Evolutionary conservation across 2,113 vertebrate species (phyloP).

Genomic region (Psophia crepitans): DNA sequence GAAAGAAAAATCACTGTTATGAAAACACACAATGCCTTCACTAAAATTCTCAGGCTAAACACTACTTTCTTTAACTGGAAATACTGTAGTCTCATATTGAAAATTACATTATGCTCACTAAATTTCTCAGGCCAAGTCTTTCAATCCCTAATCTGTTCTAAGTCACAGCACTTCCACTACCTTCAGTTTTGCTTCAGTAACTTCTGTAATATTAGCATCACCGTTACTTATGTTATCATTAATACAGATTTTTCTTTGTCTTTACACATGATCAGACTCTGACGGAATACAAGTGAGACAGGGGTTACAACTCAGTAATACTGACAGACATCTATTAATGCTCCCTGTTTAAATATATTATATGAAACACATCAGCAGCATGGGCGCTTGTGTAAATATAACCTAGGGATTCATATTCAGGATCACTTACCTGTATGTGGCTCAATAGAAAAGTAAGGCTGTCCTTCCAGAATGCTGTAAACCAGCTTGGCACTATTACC

Average conservation of each 20-base stretch:
- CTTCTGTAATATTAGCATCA: not conserved
- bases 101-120: not conserved
- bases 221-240: not conserved
- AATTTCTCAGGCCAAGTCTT: not conserved
- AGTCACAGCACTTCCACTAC: not conserved
- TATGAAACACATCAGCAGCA: not conserved
- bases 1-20: not conserved
- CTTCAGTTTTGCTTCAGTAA: not conserved
- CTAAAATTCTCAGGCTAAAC: not conserved
- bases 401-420: not conserved
- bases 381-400: accelerated
- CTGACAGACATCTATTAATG: not conserved
- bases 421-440: constrained; percentile 88
- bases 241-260: not conserved
- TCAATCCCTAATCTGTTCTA: not conserved
- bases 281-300: not conserved
- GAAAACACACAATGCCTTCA: not conserved
- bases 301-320: accelerated
- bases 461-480: constrained; percentile 97
- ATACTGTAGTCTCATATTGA: not conserved
- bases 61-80: not conserved
- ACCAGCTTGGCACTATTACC: constrained; percentile 96
- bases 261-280: not conserved
- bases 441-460: constrained; percentile 97
- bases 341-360: not conserved